Percentiles rank a stretch among this genome's conserved stretches.
These are phyloP conservation scores for Drosophila sp. DNA, from an alignment of 1,140 invertebrate species.

Conservation along the genomic window DNA sequence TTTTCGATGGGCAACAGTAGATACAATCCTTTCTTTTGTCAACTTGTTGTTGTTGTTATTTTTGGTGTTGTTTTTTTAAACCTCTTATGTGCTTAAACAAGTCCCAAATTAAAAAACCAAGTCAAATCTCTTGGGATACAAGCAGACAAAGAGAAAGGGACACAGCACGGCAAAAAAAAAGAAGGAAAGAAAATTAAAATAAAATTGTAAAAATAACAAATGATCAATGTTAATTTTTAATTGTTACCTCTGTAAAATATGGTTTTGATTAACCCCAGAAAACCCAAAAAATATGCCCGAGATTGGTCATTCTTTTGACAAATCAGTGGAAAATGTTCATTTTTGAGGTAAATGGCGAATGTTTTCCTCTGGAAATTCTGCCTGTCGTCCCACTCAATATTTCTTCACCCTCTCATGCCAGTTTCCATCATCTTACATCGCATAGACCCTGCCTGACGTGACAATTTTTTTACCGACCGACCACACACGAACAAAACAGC, in stretches of 20 bases:
- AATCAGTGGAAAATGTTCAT: too few species aligned
- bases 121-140: constrained; percentile 14
- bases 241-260: constrained; percentile 15
- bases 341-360: too few species aligned
- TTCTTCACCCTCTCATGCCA: not conserved
- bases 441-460: not conserved
- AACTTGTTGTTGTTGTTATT: constrained; percentile 3
- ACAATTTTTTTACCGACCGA: constrained; percentile 1
- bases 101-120: constrained; percentile 20
- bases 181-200: constrained; percentile 13
- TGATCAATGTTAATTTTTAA: constrained; percentile 20
- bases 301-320: not conserved
- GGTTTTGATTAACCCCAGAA: not conserved
- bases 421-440: not conserved
- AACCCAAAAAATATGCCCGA: not conserved
- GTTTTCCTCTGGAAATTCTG: too few species aligned
- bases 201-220: constrained; percentile 20
- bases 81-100: constrained; percentile 19
- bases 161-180: not conserved
- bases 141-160: constrained; percentile 7
- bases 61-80: constrained; percentile 6
- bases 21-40: constrained; percentile 14
- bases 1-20: not conserved
- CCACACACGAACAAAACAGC: constrained; percentile 70
- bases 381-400: too few species aligned